phyloP scores from a whole-genome alignment of 2,113 vertebrate genomes.

The Agapornis roseicollis region DNA sequence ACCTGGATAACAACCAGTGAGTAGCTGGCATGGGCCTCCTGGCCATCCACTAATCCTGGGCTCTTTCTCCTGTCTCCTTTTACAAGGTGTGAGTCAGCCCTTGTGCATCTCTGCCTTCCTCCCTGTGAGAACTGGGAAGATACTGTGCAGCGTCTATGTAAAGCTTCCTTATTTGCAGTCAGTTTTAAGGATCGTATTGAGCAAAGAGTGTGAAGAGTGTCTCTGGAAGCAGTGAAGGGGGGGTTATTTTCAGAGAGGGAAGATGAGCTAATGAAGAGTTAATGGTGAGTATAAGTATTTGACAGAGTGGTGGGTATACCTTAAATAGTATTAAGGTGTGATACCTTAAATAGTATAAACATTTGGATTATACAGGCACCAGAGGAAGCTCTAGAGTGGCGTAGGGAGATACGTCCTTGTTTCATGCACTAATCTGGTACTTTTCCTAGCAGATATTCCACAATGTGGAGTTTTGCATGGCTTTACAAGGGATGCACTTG shows the following conservation, averaged over 20 bases:
- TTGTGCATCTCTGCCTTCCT: background rate
- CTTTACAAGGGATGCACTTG: background rate
- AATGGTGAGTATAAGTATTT: slow-evolving; percentile 23
- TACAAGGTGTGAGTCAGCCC: slow-evolving; percentile 42
- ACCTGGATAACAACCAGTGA: background rate
- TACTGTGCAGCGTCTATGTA: background rate
- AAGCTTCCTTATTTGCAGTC: background rate
- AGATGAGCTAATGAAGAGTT: background rate
- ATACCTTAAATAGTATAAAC: background rate
- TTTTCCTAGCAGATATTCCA: background rate
- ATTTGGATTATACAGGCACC: background rate
- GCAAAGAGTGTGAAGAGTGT: accelerated
- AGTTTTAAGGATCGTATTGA: background rate
- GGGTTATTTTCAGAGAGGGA: background rate
- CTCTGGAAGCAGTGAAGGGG: background rate
- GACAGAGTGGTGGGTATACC: background rate
- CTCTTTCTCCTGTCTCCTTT: background rate
- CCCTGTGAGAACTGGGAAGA: background rate
- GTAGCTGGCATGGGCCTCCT: background rate
- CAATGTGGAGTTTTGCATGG: background rate
- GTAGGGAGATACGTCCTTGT: background rate
- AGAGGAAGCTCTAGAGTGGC: background rate
- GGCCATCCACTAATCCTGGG: background rate
- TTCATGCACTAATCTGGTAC: background rate
- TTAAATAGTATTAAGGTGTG: background rate